These are phyloP conservation scores for Lasioglossum lativentre DNA, from an alignment of 2,888 invertebrate species.

Conservation along the genomic window DNA sequence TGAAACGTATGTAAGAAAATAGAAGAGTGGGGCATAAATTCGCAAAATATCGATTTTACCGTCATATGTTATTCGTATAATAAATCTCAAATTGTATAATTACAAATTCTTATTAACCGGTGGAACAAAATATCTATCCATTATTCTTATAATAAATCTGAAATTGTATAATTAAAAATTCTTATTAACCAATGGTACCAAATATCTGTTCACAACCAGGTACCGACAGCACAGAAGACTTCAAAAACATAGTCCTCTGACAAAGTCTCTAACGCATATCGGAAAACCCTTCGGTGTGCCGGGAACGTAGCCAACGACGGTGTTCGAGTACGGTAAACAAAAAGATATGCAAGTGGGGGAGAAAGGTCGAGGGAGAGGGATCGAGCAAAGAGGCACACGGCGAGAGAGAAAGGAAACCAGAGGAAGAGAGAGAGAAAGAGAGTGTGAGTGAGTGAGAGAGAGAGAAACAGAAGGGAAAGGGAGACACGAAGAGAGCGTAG, in stretches of 20 bases:
- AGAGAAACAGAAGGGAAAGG: not conserved
- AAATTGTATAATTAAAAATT: no score
- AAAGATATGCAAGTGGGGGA: slow-evolving; percentile 13
- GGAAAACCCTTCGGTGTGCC: not conserved
- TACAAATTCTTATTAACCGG: no score
- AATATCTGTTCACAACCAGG: no score
- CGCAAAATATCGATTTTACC: no score
- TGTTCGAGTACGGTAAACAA: slow-evolving; percentile 28
- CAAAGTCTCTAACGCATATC: not conserved
- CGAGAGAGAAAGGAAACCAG: not conserved
- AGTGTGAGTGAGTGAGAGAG: not conserved
- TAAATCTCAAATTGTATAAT: no score
- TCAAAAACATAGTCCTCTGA: not conserved
- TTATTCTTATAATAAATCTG: no score
- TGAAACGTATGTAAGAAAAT: no score
- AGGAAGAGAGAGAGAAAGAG: not conserved
- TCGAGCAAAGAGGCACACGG: not conserved
- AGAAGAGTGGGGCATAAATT: no score
- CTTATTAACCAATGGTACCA: no score
- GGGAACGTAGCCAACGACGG: not conserved
- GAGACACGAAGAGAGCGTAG: slow-evolving; percentile 40
- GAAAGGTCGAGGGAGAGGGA: not conserved
- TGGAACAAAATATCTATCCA: no score
- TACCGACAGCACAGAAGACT: no score
- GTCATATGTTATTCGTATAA: no score